Conservation (phyloP, 2,797 vertebrate genomes). For the Pitangus sulphuratus region DNA sequence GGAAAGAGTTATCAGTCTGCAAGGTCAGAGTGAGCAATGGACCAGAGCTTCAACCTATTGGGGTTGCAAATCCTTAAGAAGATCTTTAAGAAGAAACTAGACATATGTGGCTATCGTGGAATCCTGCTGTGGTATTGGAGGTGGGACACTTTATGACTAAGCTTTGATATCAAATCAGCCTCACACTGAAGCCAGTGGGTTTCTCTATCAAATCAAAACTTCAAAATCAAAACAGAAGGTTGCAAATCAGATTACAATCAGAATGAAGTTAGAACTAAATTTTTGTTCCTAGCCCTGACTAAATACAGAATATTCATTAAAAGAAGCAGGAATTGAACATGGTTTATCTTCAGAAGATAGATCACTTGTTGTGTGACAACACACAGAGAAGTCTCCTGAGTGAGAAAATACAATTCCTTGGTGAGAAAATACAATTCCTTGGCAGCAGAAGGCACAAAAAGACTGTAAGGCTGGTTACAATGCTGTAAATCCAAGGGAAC, state of each 20-base stretch:
- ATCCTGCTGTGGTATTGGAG: not conserved
- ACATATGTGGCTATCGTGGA: not conserved
- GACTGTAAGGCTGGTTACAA: not conserved
- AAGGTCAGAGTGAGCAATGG: not conserved
- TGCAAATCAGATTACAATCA: not conserved
- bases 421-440: constrained; percentile 29
- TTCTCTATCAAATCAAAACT: not conserved
- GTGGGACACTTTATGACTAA: not conserved
- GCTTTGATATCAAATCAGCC: not conserved
- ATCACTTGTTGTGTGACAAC: not conserved
- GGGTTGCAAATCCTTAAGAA: not conserved
- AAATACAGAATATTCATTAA: not conserved
- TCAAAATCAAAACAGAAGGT: not conserved
- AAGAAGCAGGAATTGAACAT: not conserved
- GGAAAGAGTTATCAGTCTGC: not conserved
- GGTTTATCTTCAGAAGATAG: not conserved
- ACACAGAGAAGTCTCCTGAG: not conserved
- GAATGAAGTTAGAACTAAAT: not conserved
- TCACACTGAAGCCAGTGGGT: not conserved
- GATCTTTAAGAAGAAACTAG: not conserved
- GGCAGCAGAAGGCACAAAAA: not conserved
- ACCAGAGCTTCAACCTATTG: not conserved
- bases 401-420: constrained; percentile 31
- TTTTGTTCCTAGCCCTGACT: not conserved
- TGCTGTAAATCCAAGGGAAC: constrained; percentile 17